Evolutionary conservation across 1,140 invertebrate genomes (phyloP).

Genomic region (Brachionus sp.): DNA sequence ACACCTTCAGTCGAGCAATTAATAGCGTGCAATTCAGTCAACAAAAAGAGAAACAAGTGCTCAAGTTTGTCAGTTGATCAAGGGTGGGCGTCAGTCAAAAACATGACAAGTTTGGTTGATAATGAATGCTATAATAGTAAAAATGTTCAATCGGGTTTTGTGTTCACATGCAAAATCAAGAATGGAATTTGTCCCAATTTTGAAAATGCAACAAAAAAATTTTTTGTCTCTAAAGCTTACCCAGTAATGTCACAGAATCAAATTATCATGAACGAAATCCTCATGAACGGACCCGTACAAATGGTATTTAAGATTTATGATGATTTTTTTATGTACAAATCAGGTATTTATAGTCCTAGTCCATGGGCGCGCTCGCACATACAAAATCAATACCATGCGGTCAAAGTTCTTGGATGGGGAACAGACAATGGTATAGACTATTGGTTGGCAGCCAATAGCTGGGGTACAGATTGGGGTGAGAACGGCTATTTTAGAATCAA

Average conservation of each 20-base stretch:
- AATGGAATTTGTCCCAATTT: background rate
- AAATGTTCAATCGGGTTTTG: background rate
- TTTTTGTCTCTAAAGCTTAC: constrained; percentile 37
- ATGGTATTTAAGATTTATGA: constrained; percentile 65
- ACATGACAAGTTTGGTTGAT: background rate
- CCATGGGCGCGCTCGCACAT: background rate
- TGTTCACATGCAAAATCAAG: constrained; percentile 7
- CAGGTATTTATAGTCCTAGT: background rate
- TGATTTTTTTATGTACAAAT: constrained; percentile 45
- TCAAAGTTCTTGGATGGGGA: constrained; percentile 20
- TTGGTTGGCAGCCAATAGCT: constrained; percentile 46
- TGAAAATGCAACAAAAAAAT: background rate
- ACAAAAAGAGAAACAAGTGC: constrained; percentile 67
- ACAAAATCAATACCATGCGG: constrained; percentile 28
- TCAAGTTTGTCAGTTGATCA: background rate
- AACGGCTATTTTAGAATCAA: constrained; percentile 34
- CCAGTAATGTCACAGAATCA: constrained; percentile 59
- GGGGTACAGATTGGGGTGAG: constrained; percentile 60
- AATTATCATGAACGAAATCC: constrained; percentile 86
- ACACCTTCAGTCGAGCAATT: constrained; percentile 76
- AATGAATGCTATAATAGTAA: background rate
- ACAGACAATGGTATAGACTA: constrained; percentile 43
- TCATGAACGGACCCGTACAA: constrained; percentile 86
- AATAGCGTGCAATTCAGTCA: constrained; percentile 76
- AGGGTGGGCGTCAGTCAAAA: background rate